These are phyloP conservation scores for Hyla sarda DNA, from an alignment of 2,113 vertebrate genomes.

Conservation along the genomic window DNA sequence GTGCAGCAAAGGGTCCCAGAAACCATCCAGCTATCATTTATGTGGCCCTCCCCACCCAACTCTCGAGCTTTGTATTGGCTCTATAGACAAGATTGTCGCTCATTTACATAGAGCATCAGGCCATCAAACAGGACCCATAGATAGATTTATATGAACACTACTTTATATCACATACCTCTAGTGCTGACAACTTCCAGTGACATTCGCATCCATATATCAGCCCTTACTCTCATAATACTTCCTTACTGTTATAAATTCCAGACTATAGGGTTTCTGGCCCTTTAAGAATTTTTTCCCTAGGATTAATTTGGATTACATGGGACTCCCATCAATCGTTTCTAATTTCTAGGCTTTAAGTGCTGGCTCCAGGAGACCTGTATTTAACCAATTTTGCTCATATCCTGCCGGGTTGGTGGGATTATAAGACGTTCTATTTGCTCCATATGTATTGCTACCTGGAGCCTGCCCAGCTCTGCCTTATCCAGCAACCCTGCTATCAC, in stretches of 20 bases:
- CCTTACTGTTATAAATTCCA: background rate
- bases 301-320: constrained; percentile 29
- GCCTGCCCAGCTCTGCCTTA: constrained; percentile 24
- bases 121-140: too few relatives aligned
- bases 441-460: constrained; percentile 60
- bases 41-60: too few relatives aligned
- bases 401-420: constrained; percentile 52
- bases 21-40: too few relatives aligned
- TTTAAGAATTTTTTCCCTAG: background rate
- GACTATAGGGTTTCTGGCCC: background rate
- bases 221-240: background rate
- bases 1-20: too few relatives aligned
- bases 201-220: background rate
- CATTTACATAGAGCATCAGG: too few relatives aligned
- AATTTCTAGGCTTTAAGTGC: background rate
- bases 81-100: too few relatives aligned
- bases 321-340: constrained; percentile 15
- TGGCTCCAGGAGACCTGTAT: constrained; percentile 31
- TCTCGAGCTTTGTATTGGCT: too few relatives aligned
- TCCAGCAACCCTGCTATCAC: constrained; percentile 53
- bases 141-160: background rate
- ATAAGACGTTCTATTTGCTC: constrained; percentile 60
- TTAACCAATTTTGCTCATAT: constrained; percentile 54
- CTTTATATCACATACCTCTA: too few relatives aligned
- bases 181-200: background rate